Conservation (phyloP, 2,888 invertebrate species). For the Noctua comes region DNA sequence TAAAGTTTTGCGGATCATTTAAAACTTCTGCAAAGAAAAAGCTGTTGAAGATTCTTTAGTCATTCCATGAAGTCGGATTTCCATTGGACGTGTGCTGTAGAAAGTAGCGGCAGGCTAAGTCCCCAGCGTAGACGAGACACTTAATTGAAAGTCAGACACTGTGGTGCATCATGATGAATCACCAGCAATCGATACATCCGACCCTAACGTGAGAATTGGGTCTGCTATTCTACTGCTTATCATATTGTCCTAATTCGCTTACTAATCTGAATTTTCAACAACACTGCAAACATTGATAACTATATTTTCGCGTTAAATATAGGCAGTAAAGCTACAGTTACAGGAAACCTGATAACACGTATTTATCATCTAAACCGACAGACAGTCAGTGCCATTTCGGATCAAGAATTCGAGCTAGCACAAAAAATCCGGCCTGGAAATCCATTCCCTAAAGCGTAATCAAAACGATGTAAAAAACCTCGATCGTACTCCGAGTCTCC, state of each 20-base stretch:
- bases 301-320: constrained; percentile 6
- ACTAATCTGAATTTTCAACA: constrained; percentile 20
- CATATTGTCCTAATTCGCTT: constrained; percentile 20
- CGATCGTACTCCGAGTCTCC: constrained; percentile 7
- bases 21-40: constrained; percentile 19
- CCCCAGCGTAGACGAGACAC: constrained; percentile 59
- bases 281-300: constrained; percentile 30
- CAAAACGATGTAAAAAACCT: constrained; percentile 27
- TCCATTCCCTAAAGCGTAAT: constrained; percentile 46
- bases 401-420: constrained; percentile 3
- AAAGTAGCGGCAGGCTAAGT: constrained; percentile 58
- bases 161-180: constrained; percentile 48
- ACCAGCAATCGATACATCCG: constrained; percentile 30
- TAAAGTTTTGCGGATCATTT: constrained; percentile 6
- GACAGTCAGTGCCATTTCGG: constrained; percentile 17
- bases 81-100: constrained; percentile 47
- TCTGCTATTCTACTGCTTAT: constrained; percentile 32
- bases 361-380: constrained; percentile 17
- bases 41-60: constrained; percentile 15
- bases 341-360: constrained; percentile 30
- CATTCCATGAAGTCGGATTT: constrained; percentile 32
- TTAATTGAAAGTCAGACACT: constrained; percentile 58
- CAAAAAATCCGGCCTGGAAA: constrained; percentile 32
- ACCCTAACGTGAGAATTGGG: constrained; percentile 43
- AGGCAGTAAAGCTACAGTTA: neutral